Conservation (phyloP, 2,888 invertebrate genomes). For the Euproctis similis region DNA sequence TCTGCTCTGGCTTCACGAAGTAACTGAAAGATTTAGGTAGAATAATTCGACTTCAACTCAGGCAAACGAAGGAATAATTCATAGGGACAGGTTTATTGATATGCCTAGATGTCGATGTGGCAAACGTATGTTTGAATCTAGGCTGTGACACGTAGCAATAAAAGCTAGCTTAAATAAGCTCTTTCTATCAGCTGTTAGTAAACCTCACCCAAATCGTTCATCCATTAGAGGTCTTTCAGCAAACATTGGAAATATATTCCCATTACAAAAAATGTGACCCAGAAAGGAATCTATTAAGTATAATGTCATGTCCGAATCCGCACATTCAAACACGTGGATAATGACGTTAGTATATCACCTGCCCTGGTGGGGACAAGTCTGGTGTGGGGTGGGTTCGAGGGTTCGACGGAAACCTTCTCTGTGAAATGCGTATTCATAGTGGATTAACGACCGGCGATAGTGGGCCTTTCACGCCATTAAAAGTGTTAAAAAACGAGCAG, state of each 20-base stretch:
- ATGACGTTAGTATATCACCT: slow-evolving; percentile 18
- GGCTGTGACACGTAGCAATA: too few relatives aligned
- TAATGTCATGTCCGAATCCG: slow-evolving; percentile 6
- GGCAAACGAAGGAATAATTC: too few relatives aligned
- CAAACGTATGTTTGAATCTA: too few relatives aligned
- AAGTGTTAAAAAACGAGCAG: slow-evolving; percentile 51
- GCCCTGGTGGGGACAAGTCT: slow-evolving; percentile 2
- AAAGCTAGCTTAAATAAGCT: too few relatives aligned
- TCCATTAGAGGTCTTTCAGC: background rate
- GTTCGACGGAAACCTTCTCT: slow-evolving; percentile 11
- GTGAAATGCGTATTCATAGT: slow-evolving; percentile 37
- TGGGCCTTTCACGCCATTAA: slow-evolving; percentile 51
- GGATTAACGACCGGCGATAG: slow-evolving; percentile 53
- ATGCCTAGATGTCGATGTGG: too few relatives aligned
- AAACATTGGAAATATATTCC: background rate
- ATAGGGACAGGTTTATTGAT: too few relatives aligned
- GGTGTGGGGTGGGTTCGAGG: slow-evolving; percentile 1
- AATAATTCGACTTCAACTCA: too few relatives aligned
- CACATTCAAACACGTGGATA: slow-evolving; percentile 13
- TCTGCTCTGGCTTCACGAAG: too few relatives aligned
- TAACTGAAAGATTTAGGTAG: too few relatives aligned
- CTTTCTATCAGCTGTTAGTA: too few relatives aligned
- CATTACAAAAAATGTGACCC: slow-evolving; percentile 1
- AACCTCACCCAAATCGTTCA: too few relatives aligned
- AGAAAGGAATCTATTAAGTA: slow-evolving; percentile 7